Evolutionary conservation across 2,888 invertebrate species (phyloP), one percentile per base, ranked within the genome.

Genomic region (Antitype chi): DNA sequence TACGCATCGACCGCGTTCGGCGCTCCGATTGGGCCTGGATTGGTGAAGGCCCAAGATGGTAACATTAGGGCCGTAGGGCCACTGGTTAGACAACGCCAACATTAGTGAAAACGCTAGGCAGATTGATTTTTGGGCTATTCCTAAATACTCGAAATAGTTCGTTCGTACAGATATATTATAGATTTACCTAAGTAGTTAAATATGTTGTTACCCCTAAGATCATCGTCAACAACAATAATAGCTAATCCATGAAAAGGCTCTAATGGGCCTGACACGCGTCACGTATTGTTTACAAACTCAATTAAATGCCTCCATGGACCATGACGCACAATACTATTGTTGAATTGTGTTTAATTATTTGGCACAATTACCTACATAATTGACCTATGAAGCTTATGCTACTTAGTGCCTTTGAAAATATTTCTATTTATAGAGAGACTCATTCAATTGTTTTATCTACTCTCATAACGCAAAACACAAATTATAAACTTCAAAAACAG

Each of bases 251-350:
- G 32, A 67, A 25, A 53, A 3, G n/a, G 15, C 5, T 15, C 28
- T 43, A 32, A 15, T 52, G n/a, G 52, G n/a, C 13, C 43, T 49
- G 55, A 52, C 62, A 28, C 43, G 20, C 72, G 62, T 80, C 80
- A 80, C 80, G 67, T 25, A 20, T n/a, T 66, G 47, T 80, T 52
- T 23, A 72, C 52, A 71, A 66, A 78, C 43, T 25, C n/a, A 23
- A 60, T 83, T 72, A 68, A 11, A 60, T 23, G 23, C 7, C 1
- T 9, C 52, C 52, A 49, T n/a, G n/a, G n/a, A n/a, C n/a, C n/a
- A n/a, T 71, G 74, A 64, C 68, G 28, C 57, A 62, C 17, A 28
- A 47, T 78, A 38, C 60, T 71, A 83, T 69, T 66, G 74, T 69
- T 84, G 38, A 38, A 79, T 60, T 79, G 59, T 70, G 25, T 64